Evolutionary conservation across 2,888 invertebrate genomes (phyloP), one percentile per base, ranked within the genome.

Genomic region (Tolmerus cingulatus): DNA sequence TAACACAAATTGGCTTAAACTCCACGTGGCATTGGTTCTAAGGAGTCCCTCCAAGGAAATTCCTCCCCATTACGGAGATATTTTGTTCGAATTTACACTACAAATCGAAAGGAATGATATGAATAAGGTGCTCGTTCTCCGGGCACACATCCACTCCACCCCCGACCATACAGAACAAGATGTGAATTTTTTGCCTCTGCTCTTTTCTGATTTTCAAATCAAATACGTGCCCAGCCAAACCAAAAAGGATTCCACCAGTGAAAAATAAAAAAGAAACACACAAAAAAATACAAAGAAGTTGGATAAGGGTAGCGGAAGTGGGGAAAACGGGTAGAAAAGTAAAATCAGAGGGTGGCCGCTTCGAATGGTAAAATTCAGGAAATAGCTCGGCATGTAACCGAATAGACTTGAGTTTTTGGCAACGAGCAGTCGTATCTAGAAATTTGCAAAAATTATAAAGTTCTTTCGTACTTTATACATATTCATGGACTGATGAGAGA

Each of bases 391-490:
- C 74, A 74, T 85, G 85, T 85, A 85, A 85, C 85, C 74, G 85
- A 85, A 74, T 85, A 74, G 85, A 74, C 30, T 74, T 85, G 85
- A 37, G 19, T 74, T 85, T 74, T 85, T 85, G 85, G 85, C 85
- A 85, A 85, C 57, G 74, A 85, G 34, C 23, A 74, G n/a, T 9
- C 74, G 85, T 85, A 85, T 85, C 85, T 85, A 43, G 46, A 85
- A 85, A 85, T 85, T 85, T 85, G 85, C 85, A 85, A 85, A 85
- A 85, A 85, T 85, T 85, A 85, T 85, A 85, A 85, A 85, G 30
- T 84, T 74, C 74, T 43, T 85, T 74, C 40, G 74, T 74, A 74
- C 74, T 74, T 46, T 85, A 85, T 85, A 40, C 85, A 85, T 85
- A 85, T 85, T 74, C 85, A 85, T 85, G 85, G 85, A 74, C 85